These are phyloP conservation scores for Thripadectes ignobilis DNA, from an alignment of 2,797 vertebrate species.

Conservation along the genomic window DNA sequence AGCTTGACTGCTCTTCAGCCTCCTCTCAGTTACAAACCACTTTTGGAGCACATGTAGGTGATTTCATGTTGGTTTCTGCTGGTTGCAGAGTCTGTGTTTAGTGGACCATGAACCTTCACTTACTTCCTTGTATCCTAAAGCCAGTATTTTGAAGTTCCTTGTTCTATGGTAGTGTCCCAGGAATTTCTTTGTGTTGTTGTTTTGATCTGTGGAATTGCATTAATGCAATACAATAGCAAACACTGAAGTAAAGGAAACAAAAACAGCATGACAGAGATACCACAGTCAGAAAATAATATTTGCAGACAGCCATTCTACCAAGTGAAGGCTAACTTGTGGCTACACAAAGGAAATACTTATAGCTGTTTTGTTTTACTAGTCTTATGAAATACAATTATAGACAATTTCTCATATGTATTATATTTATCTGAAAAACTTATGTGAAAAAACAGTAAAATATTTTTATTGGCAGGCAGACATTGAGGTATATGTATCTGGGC, in stretches of 20 bases:
- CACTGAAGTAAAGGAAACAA: background rate
- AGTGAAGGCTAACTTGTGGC: background rate
- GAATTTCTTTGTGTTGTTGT: background rate
- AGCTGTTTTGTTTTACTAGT: background rate
- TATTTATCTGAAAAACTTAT: background rate
- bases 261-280: background rate
- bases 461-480: background rate
- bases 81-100: background rate
- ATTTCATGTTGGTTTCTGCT: background rate
- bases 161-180: accelerated
- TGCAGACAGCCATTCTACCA: background rate
- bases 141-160: background rate
- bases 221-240: background rate
- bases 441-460: background rate
- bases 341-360: background rate
- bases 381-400: background rate
- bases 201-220: background rate
- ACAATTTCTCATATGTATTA: background rate
- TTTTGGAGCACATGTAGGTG: background rate
- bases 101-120: background rate
- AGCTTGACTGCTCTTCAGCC: background rate
- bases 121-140: background rate
- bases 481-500: background rate
- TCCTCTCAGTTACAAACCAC: background rate
- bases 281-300: background rate